Conservation (phyloP, 2,113 vertebrate species). For the Panthera leo region DNA sequence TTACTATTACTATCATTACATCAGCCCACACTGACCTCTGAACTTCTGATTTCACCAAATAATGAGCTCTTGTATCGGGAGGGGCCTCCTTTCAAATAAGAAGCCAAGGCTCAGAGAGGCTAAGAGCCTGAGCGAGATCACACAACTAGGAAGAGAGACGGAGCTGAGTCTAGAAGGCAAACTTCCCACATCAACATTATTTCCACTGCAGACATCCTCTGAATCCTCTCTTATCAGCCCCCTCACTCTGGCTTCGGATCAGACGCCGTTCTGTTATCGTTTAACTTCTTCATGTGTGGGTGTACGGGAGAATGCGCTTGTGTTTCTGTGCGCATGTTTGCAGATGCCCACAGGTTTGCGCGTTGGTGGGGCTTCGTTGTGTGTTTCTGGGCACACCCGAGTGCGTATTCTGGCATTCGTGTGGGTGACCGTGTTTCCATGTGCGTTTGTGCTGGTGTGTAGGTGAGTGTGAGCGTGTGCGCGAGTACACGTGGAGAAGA, state of each 20-base stretch:
- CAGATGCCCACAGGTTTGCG: not conserved
- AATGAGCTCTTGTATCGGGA: not conserved
- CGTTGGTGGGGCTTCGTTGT: not conserved
- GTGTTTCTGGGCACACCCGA: not conserved
- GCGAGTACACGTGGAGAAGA: fast-evolving
- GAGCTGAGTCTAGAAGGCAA: not conserved
- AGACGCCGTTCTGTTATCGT: not conserved
- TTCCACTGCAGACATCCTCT: not conserved
- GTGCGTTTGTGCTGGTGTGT: not conserved
- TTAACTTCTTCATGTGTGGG: not conserved
- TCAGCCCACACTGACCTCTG: not conserved
- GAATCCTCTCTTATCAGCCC: not conserved
- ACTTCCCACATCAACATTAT: not conserved
- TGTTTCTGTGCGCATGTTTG: not conserved
- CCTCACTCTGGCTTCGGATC: not conserved
- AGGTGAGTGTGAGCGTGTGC: not conserved
- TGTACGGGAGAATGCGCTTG: no score
- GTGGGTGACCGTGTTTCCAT: not conserved
- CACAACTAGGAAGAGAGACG: not conserved
- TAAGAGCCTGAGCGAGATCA: constrained; percentile 18
- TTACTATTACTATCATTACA: not conserved
- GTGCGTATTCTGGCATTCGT: not conserved
- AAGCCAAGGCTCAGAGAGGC: not conserved
- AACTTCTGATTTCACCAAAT: constrained; percentile 29
- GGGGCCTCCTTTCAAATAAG: constrained; percentile 5